A percentile compares a stretch with the other conserved stretches of the same genome.
phyloP scores from a whole-genome alignment of 2,888 invertebrate species.

The Drosophila subquinaria region DNA sequence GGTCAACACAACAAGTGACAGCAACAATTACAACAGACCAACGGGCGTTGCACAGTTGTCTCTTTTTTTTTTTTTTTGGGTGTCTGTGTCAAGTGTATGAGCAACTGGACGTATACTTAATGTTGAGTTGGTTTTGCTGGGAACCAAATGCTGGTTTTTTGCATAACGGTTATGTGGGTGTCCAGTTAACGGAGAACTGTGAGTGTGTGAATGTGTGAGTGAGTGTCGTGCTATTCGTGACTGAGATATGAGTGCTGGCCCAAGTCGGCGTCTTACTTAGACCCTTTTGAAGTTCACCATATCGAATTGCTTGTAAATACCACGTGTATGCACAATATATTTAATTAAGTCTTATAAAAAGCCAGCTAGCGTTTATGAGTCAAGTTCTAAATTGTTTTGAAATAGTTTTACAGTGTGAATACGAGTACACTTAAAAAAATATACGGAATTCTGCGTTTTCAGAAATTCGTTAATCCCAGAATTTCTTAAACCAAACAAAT shows the following conservation, averaged over 20 bases:
- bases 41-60: constrained; percentile 37
- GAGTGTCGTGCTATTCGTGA: constrained; percentile 18
- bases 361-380: background rate
- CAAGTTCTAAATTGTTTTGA: background rate
- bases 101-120: constrained; percentile 2
- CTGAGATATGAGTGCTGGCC: constrained; percentile 18
- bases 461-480: too few relatives aligned
- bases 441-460: too few relatives aligned
- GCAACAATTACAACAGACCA: constrained; percentile 25
- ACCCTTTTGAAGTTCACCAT: constrained; percentile 7
- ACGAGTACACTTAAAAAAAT: background rate
- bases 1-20: constrained; percentile 50
- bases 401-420: background rate
- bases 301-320: constrained; percentile 3
- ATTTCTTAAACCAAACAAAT: too few relatives aligned
- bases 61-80: constrained; percentile 17
- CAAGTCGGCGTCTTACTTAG: background rate
- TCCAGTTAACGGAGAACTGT: constrained; percentile 30
- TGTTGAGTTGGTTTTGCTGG: constrained; percentile 26
- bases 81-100: constrained; percentile 46
- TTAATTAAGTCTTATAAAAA: constrained; percentile 14
- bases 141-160: constrained; percentile 27
- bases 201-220: constrained; percentile 10
- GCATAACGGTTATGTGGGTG: constrained; percentile 43
- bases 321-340: background rate